These are phyloP conservation scores for Azorinus chamasolen DNA, from an alignment of 2,888 invertebrate species.

Conservation along the genomic window DNA sequence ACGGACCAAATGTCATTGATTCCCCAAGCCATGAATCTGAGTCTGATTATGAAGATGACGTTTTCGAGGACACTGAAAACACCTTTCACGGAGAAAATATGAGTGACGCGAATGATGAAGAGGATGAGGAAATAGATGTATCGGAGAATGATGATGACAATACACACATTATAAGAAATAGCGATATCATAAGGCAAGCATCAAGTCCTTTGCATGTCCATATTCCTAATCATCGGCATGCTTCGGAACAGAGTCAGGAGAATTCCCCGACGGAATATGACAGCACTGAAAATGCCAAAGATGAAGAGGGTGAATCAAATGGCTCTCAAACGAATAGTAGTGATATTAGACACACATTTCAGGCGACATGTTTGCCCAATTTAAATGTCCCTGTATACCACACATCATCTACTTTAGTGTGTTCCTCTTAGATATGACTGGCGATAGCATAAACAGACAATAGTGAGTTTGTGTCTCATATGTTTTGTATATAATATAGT, in stretches of 20 bases:
- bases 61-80: constrained; percentile 50
- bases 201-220: too few relatives aligned
- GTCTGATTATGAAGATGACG: constrained; percentile 63
- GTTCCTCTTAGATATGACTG: constrained; percentile 45
- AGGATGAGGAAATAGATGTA: constrained; percentile 66
- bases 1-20: constrained; percentile 81
- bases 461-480: too few relatives aligned
- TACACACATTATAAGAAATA: background rate
- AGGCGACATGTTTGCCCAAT: constrained; percentile 31
- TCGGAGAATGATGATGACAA: constrained; percentile 63
- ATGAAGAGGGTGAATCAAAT: background rate
- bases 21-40: constrained; percentile 80
- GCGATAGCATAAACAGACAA: too few relatives aligned
- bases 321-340: background rate
- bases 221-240: too few relatives aligned
- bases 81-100: constrained; percentile 35
- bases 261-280: background rate
- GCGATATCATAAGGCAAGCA: background rate
- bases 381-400: constrained; percentile 47
- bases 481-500: too few relatives aligned
- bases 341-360: constrained; percentile 5
- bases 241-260: too few relatives aligned
- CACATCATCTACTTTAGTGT: constrained; percentile 31
- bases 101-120: constrained; percentile 48
- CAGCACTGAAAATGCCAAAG: background rate